Conservation (phyloP, 2,888 invertebrate species). For the Netelia virgata region DNA sequence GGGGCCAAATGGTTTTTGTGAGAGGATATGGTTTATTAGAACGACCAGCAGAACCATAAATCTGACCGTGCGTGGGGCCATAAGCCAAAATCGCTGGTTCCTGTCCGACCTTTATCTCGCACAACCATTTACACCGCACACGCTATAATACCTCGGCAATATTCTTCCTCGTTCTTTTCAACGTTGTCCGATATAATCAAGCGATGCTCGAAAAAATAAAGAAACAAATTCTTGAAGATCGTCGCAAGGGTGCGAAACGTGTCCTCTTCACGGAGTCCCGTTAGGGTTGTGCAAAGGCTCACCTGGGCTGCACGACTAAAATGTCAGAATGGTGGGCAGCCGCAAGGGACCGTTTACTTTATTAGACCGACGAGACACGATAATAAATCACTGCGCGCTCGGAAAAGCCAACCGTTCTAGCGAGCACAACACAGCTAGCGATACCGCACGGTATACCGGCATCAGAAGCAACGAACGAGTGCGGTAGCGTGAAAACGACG, state of each 20-base stretch:
- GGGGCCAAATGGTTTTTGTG: slow-evolving; percentile 68
- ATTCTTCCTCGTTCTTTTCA: neutral
- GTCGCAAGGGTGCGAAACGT: neutral
- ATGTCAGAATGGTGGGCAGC: slow-evolving; percentile 61
- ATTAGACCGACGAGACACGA: slow-evolving; percentile 70
- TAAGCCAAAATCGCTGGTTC: slow-evolving; percentile 59
- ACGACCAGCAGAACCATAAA: slow-evolving; percentile 76
- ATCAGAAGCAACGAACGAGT: slow-evolving; percentile 46
- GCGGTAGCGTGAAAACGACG: slow-evolving; percentile 68
- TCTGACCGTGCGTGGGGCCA: slow-evolving; percentile 60
- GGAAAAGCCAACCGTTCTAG: slow-evolving; percentile 27
- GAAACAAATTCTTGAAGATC: slow-evolving; percentile 14
- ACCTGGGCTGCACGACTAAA: slow-evolving; percentile 49
- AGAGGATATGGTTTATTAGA: slow-evolving; percentile 77
- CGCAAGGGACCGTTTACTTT: slow-evolving; percentile 68
- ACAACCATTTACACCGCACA: neutral
- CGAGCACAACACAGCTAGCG: slow-evolving; percentile 34
- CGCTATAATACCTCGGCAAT: neutral
- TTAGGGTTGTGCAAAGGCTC: slow-evolving; percentile 26
- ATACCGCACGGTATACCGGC: slow-evolving; percentile 30
- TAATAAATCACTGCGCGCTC: slow-evolving; percentile 67
- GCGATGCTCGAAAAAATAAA: neutral
- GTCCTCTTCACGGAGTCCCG: neutral
- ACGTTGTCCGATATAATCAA: too few relatives aligned
- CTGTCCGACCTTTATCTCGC: slow-evolving; percentile 36